phyloP scores from a whole-genome alignment of 37 sponge, comb jelly and placozoan genomes.

The Cladorhizidae sp. region DNA sequence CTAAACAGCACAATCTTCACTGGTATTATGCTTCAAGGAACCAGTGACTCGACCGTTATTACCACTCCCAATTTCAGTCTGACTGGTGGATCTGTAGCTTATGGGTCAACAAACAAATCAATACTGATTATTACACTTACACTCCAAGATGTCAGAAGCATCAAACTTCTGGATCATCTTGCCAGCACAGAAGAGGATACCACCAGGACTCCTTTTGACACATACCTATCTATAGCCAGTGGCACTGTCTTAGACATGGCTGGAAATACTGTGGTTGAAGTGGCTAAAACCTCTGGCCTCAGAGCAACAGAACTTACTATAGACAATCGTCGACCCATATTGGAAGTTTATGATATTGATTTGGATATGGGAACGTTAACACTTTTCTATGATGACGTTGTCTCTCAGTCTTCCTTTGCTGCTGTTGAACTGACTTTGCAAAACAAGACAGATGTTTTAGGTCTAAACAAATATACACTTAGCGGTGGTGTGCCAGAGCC shows the following conservation, averaged over 20 bases:
- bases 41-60: conserved; percentile 14
- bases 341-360: conserved; percentile 76
- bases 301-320: conserved; percentile 6
- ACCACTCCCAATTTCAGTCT: conserved; percentile 47
- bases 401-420: conserved; percentile 39
- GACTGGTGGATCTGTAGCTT: conserved; percentile 76
- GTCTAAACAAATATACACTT: conserved; percentile 59
- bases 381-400: conserved; percentile 77
- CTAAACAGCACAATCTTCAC: conserved; percentile 54
- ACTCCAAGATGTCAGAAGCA: conserved; percentile 55
- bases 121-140: conserved; percentile 49
- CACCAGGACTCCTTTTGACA: conserved; percentile 19
- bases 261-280: conserved; percentile 53
- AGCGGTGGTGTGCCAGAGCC: conserved; percentile 71
- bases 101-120: conserved; percentile 60
- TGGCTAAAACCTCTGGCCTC: conserved; percentile 28
- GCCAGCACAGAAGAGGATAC: neutral
- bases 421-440: conserved; percentile 58
- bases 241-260: conserved; percentile 76
- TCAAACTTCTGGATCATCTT: conserved; percentile 36
- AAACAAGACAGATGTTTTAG: conserved; percentile 20
- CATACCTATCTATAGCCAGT: conserved; percentile 47
- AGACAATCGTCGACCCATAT: conserved; percentile 38
- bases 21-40: conserved; percentile 66
- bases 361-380: conserved; percentile 78